Evolutionary conservation across 2,113 vertebrate species (phyloP).

Genomic region (Clarias batrachus): DNA sequence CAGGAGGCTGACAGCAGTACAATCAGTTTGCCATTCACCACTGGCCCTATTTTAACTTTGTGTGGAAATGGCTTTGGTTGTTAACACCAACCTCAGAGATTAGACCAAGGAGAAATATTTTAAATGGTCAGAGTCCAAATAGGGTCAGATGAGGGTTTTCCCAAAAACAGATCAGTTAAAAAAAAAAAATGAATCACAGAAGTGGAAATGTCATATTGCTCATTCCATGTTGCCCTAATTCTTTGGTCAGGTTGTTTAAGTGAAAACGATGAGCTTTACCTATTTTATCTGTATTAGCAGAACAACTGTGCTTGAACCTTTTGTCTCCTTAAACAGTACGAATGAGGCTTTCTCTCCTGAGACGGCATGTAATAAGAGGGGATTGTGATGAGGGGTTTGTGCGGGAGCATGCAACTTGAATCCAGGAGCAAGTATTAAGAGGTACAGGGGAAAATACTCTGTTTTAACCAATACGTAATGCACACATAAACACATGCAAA

Average conservation of each 20-base stretch:
- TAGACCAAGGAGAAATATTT: conserved; percentile 95
- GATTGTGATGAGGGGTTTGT: neutral
- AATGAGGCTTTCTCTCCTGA: neutral
- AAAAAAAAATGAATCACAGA: conserved; percentile 58
- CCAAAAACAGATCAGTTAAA: conserved; percentile 44
- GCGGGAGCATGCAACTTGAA: conserved; percentile 71
- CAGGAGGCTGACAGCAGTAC: conserved; percentile 99
- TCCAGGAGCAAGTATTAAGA: conserved; percentile 75
- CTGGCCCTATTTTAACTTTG: conserved; percentile 96
- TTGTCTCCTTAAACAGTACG: neutral
- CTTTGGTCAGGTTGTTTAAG: neutral
- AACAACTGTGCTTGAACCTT: neutral
- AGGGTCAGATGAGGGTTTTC: conserved; percentile 91
- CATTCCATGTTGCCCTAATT: neutral
- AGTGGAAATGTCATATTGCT: conserved; percentile 31
- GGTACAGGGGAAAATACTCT: conserved; percentile 30
- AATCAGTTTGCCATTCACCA: conserved; percentile 99
- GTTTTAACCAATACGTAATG: conserved; percentile 53
- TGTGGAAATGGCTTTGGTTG: conserved; percentile 87
- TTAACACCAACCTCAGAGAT: conserved; percentile 92
- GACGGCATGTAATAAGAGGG: conserved; percentile 1
- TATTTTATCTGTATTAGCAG: neutral
- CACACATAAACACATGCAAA: conserved; percentile 63
- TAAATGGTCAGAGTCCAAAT: conserved; percentile 95
- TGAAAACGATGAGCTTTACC: neutral